Conservation (phyloP, 2,888 invertebrate species). For the Drosophila mimetica region DNA sequence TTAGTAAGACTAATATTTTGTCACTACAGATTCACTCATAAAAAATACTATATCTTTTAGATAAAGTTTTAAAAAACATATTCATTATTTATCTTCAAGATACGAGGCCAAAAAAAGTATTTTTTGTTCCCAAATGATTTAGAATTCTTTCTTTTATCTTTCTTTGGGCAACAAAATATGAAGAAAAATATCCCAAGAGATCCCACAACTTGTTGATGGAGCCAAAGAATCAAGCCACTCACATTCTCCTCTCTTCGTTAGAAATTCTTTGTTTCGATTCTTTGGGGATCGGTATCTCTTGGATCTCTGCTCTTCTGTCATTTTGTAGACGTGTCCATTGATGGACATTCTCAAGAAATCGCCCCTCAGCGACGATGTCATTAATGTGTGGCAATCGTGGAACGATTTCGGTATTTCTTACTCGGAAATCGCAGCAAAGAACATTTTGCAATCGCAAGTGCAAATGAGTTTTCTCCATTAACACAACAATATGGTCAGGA, state of each 20-base stretch:
- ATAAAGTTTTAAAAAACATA: too few relatives aligned
- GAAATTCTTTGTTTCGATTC: conserved; percentile 55
- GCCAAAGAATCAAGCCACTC: conserved; percentile 15
- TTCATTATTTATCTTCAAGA: too few relatives aligned
- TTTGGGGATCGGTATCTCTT: conserved; percentile 4
- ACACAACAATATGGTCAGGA: conserved; percentile 12
- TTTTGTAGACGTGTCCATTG: conserved; percentile 41
- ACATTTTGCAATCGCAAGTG: conserved; percentile 40
- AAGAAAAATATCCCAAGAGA: conserved; percentile 14
- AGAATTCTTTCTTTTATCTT: neutral
- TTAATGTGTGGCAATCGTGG: conserved; percentile 62
- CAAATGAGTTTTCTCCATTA: conserved; percentile 32
- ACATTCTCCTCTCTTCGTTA: conserved; percentile 43
- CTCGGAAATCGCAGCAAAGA: conserved; percentile 37
- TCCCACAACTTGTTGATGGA: conserved; percentile 73
- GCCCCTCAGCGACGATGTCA: conserved; percentile 61
- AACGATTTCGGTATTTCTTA: conserved; percentile 46
- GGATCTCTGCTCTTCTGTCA: conserved; percentile 15
- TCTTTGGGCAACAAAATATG: neutral
- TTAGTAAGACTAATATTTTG: too few relatives aligned
- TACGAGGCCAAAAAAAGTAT: too few relatives aligned
- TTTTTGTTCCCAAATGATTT: too few relatives aligned
- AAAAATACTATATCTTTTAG: too few relatives aligned
- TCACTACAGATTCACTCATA: too few relatives aligned
- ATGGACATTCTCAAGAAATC: conserved; percentile 75